Conservation (phyloP, 2,797 vertebrate species). For the Rhinatrema bivittatum region DNA sequence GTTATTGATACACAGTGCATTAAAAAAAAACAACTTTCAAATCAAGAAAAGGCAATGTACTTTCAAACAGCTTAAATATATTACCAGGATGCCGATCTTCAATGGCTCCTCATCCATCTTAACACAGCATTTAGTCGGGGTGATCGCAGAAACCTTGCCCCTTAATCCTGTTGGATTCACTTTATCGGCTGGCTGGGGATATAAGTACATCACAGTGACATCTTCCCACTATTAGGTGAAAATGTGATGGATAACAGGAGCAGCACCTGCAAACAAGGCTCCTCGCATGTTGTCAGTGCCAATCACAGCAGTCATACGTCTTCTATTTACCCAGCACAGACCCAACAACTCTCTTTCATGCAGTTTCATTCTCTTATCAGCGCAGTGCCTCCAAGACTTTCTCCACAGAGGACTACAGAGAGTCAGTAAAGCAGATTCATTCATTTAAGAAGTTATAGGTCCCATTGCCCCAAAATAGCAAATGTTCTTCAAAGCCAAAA, state of each 20-base stretch:
- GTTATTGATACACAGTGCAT: too few relatives aligned
- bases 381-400: conserved; percentile 39
- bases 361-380: conserved; percentile 51
- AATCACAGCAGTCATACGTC: conserved; percentile 65
- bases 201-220: conserved; percentile 40
- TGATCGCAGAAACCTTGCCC: conserved; percentile 3
- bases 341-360: conserved; percentile 43
- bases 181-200: conserved; percentile 26
- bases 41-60: too few relatives aligned
- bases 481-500: background rate
- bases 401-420: conserved; percentile 1
- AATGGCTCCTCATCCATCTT: conserved; percentile 2
- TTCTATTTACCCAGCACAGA: conserved; percentile 47
- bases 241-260: conserved; percentile 76
- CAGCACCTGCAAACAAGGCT: conserved; percentile 53
- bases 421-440: background rate
- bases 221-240: conserved; percentile 62
- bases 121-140: background rate
- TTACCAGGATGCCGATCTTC: conserved; percentile 6
- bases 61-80: background rate
- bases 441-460: background rate
- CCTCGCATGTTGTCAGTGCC: conserved; percentile 56
- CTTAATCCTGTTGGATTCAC: conserved; percentile 17
- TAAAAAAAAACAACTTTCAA: too few relatives aligned
- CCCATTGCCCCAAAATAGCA: background rate